Percentiles rank a stretch among this genome's conserved stretches.
phyloP scores from a whole-genome alignment of 2,113 vertebrate genomes.

The Noturus placidus region DNA sequence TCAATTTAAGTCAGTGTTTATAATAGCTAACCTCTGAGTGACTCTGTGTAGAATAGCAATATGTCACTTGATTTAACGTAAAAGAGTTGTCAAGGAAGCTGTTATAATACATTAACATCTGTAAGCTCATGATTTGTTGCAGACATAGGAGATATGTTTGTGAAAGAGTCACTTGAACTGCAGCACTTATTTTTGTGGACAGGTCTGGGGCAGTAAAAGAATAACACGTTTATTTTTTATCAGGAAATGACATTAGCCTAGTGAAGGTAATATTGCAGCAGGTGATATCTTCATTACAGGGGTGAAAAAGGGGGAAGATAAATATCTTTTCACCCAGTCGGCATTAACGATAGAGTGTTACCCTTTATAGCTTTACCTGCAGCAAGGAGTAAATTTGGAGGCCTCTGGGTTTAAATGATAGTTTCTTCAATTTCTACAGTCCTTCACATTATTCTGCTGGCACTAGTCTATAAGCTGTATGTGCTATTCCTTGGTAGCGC shows the following conservation, averaged over 20 bases:
- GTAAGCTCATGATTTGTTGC: constrained; percentile 5
- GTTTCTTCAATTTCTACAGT: neutral
- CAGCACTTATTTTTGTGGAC: neutral
- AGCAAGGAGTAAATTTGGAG: neutral
- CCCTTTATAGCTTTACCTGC: constrained; percentile 14
- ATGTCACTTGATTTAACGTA: neutral
- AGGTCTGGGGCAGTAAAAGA: constrained; percentile 8
- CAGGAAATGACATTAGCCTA: neutral
- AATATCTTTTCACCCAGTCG: constrained; percentile 21
- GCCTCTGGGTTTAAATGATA: neutral
- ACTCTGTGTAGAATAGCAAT: neutral
- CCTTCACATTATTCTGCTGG: neutral
- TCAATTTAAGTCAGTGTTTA: neutral
- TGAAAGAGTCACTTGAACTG: neutral
- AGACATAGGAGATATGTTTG: neutral
- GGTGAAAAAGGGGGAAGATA: constrained; percentile 26
- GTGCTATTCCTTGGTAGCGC: neutral
- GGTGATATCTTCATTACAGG: constrained; percentile 27
- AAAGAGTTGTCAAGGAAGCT: constrained; percentile 12
- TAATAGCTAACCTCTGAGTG: neutral
- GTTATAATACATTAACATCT: constrained; percentile 10
- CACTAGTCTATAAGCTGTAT: neutral
- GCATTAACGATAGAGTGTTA: constrained; percentile 8
- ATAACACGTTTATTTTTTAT: constrained; percentile 11
- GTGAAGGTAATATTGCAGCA: constrained; percentile 22